A percentile compares a stretch with the other conserved stretches of the same genome.
phyloP scores from a whole-genome alignment of 2,797 vertebrate species.

The Jordanella pulchra region DNA sequence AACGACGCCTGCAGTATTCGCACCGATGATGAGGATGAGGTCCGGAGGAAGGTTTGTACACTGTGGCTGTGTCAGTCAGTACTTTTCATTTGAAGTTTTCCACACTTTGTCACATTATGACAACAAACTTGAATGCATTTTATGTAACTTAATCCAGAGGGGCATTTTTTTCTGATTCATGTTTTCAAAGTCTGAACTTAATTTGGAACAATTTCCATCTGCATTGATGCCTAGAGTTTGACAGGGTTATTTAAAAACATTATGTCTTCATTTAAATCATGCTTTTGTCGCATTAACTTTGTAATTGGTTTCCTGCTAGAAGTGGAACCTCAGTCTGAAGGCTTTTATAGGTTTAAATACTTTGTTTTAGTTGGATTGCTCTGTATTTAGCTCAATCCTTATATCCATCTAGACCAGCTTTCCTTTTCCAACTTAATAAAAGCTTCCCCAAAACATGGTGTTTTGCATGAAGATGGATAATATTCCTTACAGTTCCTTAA shows the following conservation, averaged over 20 bases:
- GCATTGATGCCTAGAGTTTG: no score
- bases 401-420: not conserved
- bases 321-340: not conserved
- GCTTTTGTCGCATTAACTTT: no score
- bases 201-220: no score
- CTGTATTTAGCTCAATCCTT: not conserved
- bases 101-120: no score
- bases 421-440: not conserved
- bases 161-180: no score
- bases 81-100: no score
- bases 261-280: no score
- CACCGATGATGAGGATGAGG: slow-evolving; percentile 92
- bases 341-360: not conserved
- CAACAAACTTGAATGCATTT: not conserved
- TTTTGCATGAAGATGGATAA: not conserved
- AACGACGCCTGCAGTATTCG: slow-evolving; percentile 86
- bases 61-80: not conserved
- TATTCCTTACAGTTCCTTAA: not conserved
- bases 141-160: not conserved
- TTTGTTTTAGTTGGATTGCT: not conserved
- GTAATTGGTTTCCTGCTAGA: no score
- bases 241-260: no score
- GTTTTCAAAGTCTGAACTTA: no score
- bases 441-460: not conserved
- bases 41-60: slow-evolving; percentile 86